A percentile compares a stretch with the other conserved stretches of the same genome.
Conservation (phyloP, 2,888 invertebrate species). For the Tiliacea citrago region DNA sequence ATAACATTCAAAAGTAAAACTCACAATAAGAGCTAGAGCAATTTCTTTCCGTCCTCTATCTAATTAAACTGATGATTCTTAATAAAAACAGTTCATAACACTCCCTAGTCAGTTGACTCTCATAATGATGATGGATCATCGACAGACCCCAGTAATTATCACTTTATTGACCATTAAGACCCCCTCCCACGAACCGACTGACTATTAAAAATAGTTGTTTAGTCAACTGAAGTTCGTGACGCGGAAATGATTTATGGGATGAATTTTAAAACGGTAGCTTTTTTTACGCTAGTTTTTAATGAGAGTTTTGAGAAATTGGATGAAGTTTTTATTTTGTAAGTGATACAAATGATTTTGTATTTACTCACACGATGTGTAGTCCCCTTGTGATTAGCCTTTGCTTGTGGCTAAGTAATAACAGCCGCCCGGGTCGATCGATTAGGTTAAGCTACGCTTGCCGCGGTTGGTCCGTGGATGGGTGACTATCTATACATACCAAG, state of each 20-base stretch:
- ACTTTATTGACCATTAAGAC: conserved; percentile 79
- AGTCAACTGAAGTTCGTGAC: conserved; percentile 68
- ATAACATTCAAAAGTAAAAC: no score
- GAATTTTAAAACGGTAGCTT: conserved; percentile 49
- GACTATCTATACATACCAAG: no score
- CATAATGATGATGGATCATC: conserved; percentile 83
- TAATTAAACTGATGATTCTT: conserved; percentile 41
- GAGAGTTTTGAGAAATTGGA: conserved; percentile 3
- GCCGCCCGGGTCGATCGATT: no score
- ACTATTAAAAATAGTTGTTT: conserved; percentile 77
- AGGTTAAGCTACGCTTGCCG: no score
- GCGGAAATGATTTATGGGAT: conserved; percentile 77
- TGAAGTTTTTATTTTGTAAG: background rate
- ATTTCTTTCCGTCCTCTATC: background rate
- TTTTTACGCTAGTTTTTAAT: conserved; percentile 52
- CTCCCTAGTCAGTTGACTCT: conserved; percentile 54
- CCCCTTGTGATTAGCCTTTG: no score
- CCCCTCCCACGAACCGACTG: conserved; percentile 64
- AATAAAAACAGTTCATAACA: conserved; percentile 50
- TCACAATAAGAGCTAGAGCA: background rate
- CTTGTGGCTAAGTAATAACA: no score
- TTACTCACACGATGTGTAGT: background rate
- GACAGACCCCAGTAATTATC: conserved; percentile 77
- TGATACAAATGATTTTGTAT: background rate
- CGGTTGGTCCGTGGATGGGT: no score